These are phyloP conservation scores for Pteromalus puparum DNA, from an alignment of 1,140 invertebrate genomes.

Conservation along the genomic window DNA sequence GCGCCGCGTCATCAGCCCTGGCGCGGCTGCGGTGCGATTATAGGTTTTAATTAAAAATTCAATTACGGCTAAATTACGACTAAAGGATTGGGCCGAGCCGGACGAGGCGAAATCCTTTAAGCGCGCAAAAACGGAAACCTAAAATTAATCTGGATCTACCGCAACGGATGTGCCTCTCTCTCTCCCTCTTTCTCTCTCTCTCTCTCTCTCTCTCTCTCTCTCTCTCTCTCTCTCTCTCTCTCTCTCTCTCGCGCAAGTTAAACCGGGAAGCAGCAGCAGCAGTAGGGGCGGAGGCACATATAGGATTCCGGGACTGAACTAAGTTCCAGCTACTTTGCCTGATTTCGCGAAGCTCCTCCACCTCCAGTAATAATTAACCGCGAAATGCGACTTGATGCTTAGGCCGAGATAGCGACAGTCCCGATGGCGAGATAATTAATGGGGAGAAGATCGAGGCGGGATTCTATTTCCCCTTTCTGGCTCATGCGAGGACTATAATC, in stretches of 20 bases:
- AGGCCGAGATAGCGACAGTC: not conserved
- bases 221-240: too few relatives aligned
- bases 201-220: not conserved
- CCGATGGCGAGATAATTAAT: not conserved
- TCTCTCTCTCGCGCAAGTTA: not conserved
- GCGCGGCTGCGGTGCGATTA: slow-evolving; percentile 37
- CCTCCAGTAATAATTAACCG: not conserved
- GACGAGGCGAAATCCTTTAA: slow-evolving; percentile 49
- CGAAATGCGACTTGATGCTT: not conserved
- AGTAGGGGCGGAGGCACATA: not conserved
- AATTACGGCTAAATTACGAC: slow-evolving; percentile 54
- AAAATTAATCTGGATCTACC: slow-evolving; percentile 56
- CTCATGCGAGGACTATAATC: not conserved
- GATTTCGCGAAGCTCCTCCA: not conserved
- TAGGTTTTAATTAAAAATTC: slow-evolving; percentile 56
- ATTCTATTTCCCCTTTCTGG: not conserved
- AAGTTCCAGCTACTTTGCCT: not conserved
- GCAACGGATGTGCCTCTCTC: slow-evolving; percentile 14
- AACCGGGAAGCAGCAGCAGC: not conserved
- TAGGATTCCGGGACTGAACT: not conserved
- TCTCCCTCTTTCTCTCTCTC: too few relatives aligned
- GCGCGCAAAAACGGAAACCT: slow-evolving; percentile 53
- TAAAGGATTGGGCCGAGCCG: not conserved
- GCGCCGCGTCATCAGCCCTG: not conserved
- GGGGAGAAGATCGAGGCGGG: not conserved